Base-by-base conservation (phyloP, 2,888 invertebrate species). In the Eumerus sabulonum region DNA sequence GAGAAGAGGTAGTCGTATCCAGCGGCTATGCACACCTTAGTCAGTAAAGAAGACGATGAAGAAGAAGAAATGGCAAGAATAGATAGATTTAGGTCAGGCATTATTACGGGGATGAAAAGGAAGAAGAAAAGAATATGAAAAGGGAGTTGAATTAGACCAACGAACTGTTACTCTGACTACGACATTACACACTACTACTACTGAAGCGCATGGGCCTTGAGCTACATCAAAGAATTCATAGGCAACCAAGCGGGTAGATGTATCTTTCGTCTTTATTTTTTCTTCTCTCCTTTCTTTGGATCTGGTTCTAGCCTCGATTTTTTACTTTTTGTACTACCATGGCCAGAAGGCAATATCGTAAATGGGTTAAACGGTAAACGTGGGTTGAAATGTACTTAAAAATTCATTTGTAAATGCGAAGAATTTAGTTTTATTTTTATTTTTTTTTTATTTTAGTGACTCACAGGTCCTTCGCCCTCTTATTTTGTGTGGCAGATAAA, bases 341-440 rank as follows among this genome's bases (percentile, higher is more conserved):
- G 79, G 74, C 79, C 79, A 79, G 74, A 56, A 74, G 79, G 74
- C 54, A 74, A 64, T 70, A 74, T 74, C 60, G 68, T 79, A 73
- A 79, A 79, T 74, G 70, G 68, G 70, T 79, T 74, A 79, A 79
- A 79, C 68, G 68, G 72, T 79, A 56, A 73, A 79, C 59, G 73
- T 79, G 74, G 74, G 79, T 19, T 68, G 64, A 38, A 64, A 60
- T 19, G 45, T 64, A 45, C 44, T 50, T 27, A 63, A 48, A 64
- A 73, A 73, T 73, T 79, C 68, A 48, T 67, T 79, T 44, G 45
- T 19, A 62, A 67, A 63, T 63, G 42, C 35, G 36, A 51, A 9
- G 42, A 36, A 63, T 50, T 35, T n/a, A n/a, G n/a, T n/a, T n/a
- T n/a, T n/a, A n/a, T n/a, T n/a, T n/a, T n/a, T n/a, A n/a, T n/a